These are phyloP conservation scores for Podarcis cretensis DNA, from an alignment of 2,113 vertebrate genomes.

Conservation along the genomic window DNA sequence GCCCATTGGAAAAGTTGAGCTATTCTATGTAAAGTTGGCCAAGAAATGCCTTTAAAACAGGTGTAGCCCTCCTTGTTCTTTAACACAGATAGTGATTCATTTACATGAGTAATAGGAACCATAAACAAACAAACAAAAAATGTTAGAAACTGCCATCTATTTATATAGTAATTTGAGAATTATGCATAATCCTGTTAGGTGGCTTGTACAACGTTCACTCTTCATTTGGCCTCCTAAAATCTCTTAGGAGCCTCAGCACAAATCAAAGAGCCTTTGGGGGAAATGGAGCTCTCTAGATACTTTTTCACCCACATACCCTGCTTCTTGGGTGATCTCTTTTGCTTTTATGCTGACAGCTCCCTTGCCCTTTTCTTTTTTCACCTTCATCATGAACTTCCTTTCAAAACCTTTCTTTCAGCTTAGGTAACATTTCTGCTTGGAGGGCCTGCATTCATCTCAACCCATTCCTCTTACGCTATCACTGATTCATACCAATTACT, in stretches of 20 bases:
- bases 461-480: not conserved
- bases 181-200: not conserved
- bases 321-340: not conserved
- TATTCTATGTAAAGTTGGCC: not conserved
- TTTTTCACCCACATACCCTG: not conserved
- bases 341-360: not conserved
- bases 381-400: not conserved
- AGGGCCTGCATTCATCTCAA: not conserved
- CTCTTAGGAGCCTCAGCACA: not conserved
- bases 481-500: not conserved
- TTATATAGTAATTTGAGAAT: not conserved
- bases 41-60: constrained; percentile 49
- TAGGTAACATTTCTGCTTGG: not conserved
- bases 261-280: not conserved
- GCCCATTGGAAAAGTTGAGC: not conserved
- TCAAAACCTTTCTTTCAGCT: not conserved
- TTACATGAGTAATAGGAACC: not conserved
- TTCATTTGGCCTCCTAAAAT: not conserved
- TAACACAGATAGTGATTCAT: not conserved
- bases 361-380: not conserved
- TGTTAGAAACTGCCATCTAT: constrained; percentile 1
- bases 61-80: constrained; percentile 51
- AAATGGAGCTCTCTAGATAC: not conserved
- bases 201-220: not conserved
- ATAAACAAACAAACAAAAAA: not conserved